phyloP scores from a whole-genome alignment of 2,888 invertebrate genomes.

The Erebia palarica region DNA sequence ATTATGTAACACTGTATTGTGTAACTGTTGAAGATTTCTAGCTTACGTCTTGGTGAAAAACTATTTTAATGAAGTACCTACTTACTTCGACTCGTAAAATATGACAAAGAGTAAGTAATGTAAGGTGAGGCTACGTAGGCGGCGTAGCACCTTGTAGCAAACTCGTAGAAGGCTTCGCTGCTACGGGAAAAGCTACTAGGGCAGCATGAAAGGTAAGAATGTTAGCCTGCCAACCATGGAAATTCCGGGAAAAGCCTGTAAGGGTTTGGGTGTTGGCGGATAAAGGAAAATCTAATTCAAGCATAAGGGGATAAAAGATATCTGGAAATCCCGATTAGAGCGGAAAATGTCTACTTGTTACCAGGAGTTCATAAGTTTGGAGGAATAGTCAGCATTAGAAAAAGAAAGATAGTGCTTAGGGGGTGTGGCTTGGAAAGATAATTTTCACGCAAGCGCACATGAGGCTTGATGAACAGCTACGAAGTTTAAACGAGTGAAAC shows the following conservation, averaged over 20 bases:
- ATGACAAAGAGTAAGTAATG: neutral
- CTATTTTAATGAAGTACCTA: neutral
- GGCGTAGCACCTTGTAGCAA: conserved; percentile 34
- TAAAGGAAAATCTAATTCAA: conserved; percentile 68
- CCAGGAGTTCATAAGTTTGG: conserved; percentile 58
- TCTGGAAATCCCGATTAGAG: conserved; percentile 81
- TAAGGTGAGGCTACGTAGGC: neutral
- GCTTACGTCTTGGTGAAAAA: too few species aligned
- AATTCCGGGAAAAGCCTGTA: conserved; percentile 32
- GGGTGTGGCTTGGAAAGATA: conserved; percentile 59
- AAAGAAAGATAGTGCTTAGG: conserved; percentile 52
- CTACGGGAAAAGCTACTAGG: conserved; percentile 60
- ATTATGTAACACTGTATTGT: too few species aligned
- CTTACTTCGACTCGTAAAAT: neutral
- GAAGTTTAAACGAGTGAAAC: neutral
- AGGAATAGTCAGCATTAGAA: conserved; percentile 50
- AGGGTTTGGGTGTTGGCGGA: conserved; percentile 45
- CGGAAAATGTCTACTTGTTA: conserved; percentile 79
- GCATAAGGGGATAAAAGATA: conserved; percentile 64
- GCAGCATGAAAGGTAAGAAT: conserved; percentile 48
- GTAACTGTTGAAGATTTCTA: too few species aligned
- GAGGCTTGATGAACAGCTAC: neutral
- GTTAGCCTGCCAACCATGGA: conserved; percentile 39
- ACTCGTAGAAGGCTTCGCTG: conserved; percentile 53
- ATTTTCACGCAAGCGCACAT: conserved; percentile 55